Evolutionary conservation across 2,888 invertebrate genomes (phyloP).

Genomic region (Chirona hameri): DNA sequence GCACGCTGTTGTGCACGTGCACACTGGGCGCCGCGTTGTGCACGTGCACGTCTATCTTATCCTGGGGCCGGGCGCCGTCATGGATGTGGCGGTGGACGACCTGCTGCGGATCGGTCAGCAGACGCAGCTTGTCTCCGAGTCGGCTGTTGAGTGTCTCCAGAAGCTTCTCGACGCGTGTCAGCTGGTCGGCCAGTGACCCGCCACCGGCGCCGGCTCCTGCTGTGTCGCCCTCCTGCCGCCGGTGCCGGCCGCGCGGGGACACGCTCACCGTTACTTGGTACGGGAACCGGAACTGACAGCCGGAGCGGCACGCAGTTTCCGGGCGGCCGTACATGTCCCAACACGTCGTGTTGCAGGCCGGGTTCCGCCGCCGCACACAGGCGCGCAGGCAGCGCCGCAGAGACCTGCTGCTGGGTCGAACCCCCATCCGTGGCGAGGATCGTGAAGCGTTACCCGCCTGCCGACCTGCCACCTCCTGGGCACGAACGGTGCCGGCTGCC

Average conservation of each 20-base stretch:
- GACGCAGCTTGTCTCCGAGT: not conserved
- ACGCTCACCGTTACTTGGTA: not conserved
- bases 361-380: no score
- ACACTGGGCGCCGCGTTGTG: not conserved
- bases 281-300: not conserved
- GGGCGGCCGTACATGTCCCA: no score
- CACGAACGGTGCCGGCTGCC: no score
- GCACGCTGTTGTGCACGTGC: not conserved
- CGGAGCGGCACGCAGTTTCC: not conserved
- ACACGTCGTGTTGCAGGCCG: no score
- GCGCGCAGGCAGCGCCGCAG: no score
- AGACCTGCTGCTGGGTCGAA: no score
- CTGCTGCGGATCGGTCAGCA: not conserved
- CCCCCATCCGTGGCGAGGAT: no score
- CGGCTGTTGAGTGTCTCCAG: not conserved
- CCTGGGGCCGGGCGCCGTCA: not conserved
- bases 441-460: no score
- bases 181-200: not conserved
- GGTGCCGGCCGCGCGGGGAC: not conserved
- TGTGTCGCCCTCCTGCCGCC: not conserved
- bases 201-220: not conserved
- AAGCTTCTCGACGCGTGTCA: not conserved
- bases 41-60: not conserved
- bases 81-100: not conserved
- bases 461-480: no score